phyloP scores from a whole-genome alignment of 1,140 invertebrate species.

The Aricia agestis region DNA sequence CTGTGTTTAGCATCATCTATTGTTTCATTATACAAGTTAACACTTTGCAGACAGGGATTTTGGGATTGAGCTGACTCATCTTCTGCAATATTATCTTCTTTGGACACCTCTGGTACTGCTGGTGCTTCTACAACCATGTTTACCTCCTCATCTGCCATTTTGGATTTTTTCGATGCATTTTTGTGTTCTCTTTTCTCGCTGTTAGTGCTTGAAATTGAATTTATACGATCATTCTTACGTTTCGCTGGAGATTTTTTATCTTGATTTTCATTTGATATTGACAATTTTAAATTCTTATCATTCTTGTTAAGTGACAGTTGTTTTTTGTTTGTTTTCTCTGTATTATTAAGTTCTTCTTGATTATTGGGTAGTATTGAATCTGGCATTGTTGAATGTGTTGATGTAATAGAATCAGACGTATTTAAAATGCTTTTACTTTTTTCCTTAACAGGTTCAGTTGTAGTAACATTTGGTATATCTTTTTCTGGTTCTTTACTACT shows the following conservation, averaged over 20 bases:
- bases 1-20: constrained; percentile 40
- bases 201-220: constrained; percentile 1
- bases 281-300: constrained; percentile 18
- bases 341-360: constrained; percentile 50
- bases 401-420: constrained; percentile 21
- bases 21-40: constrained; percentile 50
- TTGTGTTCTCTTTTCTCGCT: not conserved
- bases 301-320: constrained; percentile 17
- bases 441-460: constrained; percentile 7
- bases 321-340: constrained; percentile 23
- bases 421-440: constrained; percentile 5
- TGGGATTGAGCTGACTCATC: constrained; percentile 25
- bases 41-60: constrained; percentile 55
- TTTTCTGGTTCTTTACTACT: not conserved
- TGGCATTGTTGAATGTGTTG: constrained; percentile 28
- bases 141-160: not conserved
- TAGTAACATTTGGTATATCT: not conserved
- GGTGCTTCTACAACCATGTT: not conserved
- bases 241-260: constrained; percentile 8
- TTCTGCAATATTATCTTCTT: constrained; percentile 15
- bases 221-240: constrained; percentile 18
- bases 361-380: constrained; percentile 57
- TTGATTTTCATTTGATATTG: constrained; percentile 5
- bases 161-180: not conserved
- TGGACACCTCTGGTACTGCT: constrained; percentile 16